These are phyloP conservation scores for Arctocebus calabarensis DNA, from an alignment of 2,797 vertebrate species.

Conservation along the genomic window DNA sequence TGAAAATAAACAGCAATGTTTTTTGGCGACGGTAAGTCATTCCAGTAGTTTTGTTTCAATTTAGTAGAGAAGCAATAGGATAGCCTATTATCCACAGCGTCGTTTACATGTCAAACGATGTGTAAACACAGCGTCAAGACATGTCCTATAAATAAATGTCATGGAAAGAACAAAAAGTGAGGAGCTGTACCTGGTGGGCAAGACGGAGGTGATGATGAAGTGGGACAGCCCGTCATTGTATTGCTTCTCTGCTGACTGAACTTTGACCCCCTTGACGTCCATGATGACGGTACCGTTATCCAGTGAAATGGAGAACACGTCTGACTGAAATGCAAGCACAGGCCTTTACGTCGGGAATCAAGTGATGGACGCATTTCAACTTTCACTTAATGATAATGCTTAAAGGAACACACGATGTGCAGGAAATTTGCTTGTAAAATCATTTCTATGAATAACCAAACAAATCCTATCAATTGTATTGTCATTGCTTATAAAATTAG, in stretches of 20 bases:
- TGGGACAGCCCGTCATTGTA: constrained; percentile 95
- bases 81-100: neutral
- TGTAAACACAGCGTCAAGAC: too few species aligned
- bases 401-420: neutral
- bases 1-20: constrained; percentile 29
- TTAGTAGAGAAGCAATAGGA: neutral
- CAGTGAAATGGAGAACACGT: constrained; percentile 94
- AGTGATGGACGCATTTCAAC: neutral
- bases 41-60: neutral
- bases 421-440: neutral
- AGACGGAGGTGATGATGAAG: constrained; percentile 93
- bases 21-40: neutral
- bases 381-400: neutral
- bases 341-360: neutral
- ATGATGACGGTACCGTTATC: constrained; percentile 95
- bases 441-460: constrained; percentile 23
- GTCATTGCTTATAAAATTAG: neutral
- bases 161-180: neutral
- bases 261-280: constrained; percentile 91
- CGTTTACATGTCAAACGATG: too few species aligned
- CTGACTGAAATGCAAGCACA: constrained; percentile 88
- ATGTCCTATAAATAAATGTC: neutral
- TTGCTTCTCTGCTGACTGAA: constrained; percentile 92
- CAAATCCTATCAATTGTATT: neutral
- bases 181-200: constrained; percentile 90